A percentile compares a stretch with the other conserved stretches of the same genome.
Conservation (phyloP, 2,797 vertebrate species). For the Fratercula arctica region DNA sequence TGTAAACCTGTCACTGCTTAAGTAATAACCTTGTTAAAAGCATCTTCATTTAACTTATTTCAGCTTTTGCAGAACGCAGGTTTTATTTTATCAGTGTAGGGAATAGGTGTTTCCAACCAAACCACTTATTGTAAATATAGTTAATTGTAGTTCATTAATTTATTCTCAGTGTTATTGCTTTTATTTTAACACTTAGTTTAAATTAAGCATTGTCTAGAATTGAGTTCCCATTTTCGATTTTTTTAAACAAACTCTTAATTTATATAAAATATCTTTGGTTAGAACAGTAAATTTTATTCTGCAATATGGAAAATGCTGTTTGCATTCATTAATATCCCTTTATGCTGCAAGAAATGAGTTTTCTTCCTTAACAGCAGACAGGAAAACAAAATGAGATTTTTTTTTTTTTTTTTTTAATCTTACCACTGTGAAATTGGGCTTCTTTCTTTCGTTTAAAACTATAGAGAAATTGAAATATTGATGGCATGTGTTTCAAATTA, state of each 20-base stretch:
- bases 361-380: constrained; percentile 3
- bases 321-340: constrained; percentile 73
- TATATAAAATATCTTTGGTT: constrained; percentile 74
- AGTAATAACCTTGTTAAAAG: constrained; percentile 84
- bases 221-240: constrained; percentile 73
- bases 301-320: constrained; percentile 67
- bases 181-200: constrained; percentile 78
- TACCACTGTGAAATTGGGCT: constrained; percentile 56
- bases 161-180: constrained; percentile 79
- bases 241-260: constrained; percentile 75
- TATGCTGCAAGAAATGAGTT: constrained; percentile 52
- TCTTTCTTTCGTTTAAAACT: constrained; percentile 61
- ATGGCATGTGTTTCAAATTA: constrained; percentile 56
- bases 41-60: constrained; percentile 85
- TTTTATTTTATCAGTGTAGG: constrained; percentile 79
- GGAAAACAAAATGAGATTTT: constrained; percentile 33
- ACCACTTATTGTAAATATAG: constrained; percentile 81
- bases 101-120: constrained; percentile 79
- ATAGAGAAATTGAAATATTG: constrained; percentile 65
- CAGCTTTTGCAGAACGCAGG: constrained; percentile 76
- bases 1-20: constrained; percentile 87
- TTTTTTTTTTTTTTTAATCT: constrained; percentile 48
- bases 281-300: constrained; percentile 69
- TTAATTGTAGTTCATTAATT: constrained; percentile 82
- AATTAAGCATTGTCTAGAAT: constrained; percentile 77